These are phyloP conservation scores for Cinclus cinclus DNA, from an alignment of 2,113 vertebrate genomes.

Conservation along the genomic window DNA sequence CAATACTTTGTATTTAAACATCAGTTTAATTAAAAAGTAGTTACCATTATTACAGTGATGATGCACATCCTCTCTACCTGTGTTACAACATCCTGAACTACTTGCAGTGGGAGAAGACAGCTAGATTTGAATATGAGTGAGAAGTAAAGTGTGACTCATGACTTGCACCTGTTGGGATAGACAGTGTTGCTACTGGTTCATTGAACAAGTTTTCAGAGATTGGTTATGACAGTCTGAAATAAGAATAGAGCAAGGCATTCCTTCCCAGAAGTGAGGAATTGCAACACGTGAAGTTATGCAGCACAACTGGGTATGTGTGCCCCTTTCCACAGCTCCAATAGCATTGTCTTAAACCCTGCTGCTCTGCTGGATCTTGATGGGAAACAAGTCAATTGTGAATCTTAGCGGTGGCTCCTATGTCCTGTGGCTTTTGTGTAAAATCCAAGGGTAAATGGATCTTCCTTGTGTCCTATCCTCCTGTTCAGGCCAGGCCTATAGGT, in stretches of 20 bases:
- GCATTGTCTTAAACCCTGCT: neutral
- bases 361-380: neutral
- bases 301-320: neutral
- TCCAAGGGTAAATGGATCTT: neutral
- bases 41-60: neutral
- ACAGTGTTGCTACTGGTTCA: neutral
- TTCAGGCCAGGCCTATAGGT: neutral
- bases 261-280: neutral
- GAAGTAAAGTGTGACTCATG: neutral
- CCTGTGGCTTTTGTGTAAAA: neutral
- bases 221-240: neutral
- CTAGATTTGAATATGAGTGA: neutral
- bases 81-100: neutral
- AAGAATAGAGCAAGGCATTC: neutral
- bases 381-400: neutral
- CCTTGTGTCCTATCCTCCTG: neutral
- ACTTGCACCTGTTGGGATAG: neutral
- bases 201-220: neutral
- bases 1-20: neutral
- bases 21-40: neutral
- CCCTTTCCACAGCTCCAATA: neutral
- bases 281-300: neutral
- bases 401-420: neutral
- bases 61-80: neutral
- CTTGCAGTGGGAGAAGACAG: neutral